Percentiles rank a stretch among this genome's conserved stretches.
These are phyloP conservation scores for Drosophila mimetica DNA, from an alignment of 2,888 invertebrate species.

Conservation along the genomic window DNA sequence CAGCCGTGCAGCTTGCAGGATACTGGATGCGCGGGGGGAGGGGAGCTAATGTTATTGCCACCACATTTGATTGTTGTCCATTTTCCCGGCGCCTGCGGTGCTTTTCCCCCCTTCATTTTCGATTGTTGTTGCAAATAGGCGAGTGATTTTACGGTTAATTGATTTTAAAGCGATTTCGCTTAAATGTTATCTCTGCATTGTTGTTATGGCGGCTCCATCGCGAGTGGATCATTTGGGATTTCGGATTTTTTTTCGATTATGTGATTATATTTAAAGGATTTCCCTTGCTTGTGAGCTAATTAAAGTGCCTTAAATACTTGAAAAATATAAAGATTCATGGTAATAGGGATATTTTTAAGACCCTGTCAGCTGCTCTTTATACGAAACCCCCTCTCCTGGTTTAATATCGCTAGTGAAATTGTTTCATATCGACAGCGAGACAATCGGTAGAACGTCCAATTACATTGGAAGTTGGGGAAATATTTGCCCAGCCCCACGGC, in stretches of 20 bases:
- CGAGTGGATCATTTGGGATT: constrained; percentile 9
- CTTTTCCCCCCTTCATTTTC: constrained; percentile 46
- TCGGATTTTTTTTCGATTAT: no score
- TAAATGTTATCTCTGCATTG: constrained; percentile 77
- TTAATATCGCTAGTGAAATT: constrained; percentile 21
- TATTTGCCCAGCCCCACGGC: background rate
- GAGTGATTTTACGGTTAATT: constrained; percentile 84
- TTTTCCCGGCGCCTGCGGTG: constrained; percentile 23
- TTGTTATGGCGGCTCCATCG: constrained; percentile 41
- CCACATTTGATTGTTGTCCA: constrained; percentile 71
- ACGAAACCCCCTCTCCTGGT: background rate
- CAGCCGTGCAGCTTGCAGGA: constrained; percentile 25
- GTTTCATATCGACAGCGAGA: constrained; percentile 40
- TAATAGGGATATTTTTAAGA: background rate
- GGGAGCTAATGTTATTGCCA: constrained; percentile 72
- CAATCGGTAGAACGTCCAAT: constrained; percentile 17
- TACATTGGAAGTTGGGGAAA: no score
- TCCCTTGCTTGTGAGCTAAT: background rate
- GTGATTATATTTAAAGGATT: no score
- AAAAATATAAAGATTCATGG: no score
- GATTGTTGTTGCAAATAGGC: constrained; percentile 73
- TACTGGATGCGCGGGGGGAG: no score
- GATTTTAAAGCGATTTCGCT: constrained; percentile 83
- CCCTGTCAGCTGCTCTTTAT: constrained; percentile 5
- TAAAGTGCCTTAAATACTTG: background rate